Conservation (phyloP, 2,888 invertebrate species). For the Entomobrya proxima region DNA sequence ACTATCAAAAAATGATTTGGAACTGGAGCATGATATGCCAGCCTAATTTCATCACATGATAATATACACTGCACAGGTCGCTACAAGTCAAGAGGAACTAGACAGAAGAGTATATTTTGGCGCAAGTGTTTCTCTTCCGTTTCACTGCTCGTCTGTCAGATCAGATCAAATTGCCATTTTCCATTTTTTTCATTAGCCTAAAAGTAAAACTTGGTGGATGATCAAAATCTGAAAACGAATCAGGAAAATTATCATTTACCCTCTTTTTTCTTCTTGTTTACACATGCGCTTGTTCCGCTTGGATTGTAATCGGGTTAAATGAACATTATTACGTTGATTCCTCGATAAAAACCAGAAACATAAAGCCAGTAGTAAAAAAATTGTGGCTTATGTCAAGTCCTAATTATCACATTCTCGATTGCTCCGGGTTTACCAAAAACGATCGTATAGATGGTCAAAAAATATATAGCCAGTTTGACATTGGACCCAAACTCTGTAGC, state of each 20-base stretch:
- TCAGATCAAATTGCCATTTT: slow-evolving; percentile 9
- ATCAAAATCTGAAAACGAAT: not conserved
- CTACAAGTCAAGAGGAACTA: not conserved
- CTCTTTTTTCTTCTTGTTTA: too few species aligned
- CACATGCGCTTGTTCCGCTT: too few species aligned
- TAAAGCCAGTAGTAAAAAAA: too few species aligned
- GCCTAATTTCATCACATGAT: not conserved
- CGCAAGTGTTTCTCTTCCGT: not conserved
- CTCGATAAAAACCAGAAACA: too few species aligned
- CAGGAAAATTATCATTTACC: not conserved
- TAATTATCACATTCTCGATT: not conserved
- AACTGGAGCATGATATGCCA: slow-evolving; percentile 41
- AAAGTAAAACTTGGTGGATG: not conserved
- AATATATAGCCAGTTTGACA: not conserved
- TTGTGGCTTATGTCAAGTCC: too few species aligned
- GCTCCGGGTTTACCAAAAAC: not conserved
- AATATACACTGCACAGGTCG: slow-evolving; percentile 14
- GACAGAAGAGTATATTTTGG: not conserved
- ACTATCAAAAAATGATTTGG: slow-evolving; percentile 12
- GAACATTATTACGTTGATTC: too few species aligned
- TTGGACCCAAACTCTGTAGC: slow-evolving; percentile 11
- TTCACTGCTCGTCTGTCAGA: slow-evolving; percentile 11
- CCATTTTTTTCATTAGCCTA: not conserved
- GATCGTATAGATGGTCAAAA: slow-evolving; percentile 10
- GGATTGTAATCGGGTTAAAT: too few species aligned